Evolutionary conservation across 2,888 invertebrate species (phyloP).

Genomic region (Ophion costatus): DNA sequence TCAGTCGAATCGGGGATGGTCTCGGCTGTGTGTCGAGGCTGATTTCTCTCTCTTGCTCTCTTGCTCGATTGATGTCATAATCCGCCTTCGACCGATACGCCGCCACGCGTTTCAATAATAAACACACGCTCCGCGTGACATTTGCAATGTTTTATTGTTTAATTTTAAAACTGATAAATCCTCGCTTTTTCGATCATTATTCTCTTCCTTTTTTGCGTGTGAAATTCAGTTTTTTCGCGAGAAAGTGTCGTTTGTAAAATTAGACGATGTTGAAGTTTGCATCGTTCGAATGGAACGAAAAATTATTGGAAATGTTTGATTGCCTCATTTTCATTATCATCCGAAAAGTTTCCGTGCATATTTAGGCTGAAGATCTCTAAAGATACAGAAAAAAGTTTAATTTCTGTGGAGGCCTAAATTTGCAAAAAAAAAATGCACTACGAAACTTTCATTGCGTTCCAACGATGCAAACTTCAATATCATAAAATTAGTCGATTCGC

Average conservation of each 20-base stretch:
- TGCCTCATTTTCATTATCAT: too few relatives aligned
- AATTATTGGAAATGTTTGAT: too few relatives aligned
- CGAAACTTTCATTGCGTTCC: too few relatives aligned
- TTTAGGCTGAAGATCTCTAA: too few relatives aligned
- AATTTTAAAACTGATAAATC: background rate
- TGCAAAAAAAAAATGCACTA: too few relatives aligned
- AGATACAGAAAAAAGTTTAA: too few relatives aligned
- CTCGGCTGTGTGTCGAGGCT: constrained; percentile 52
- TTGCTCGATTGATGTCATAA: constrained; percentile 35
- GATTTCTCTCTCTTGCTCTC: constrained; percentile 1
- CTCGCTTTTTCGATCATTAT: background rate
- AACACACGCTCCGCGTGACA: constrained; percentile 15
- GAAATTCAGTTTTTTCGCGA: background rate
- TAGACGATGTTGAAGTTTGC: too few relatives aligned
- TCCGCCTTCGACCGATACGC: constrained; percentile 37
- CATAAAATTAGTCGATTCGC: background rate
- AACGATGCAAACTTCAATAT: too few relatives aligned
- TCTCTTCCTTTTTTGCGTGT: background rate
- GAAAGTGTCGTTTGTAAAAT: background rate
- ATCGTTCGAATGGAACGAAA: too few relatives aligned
- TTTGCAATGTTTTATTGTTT: constrained; percentile 11
- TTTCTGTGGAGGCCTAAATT: too few relatives aligned
- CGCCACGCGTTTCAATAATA: constrained; percentile 47
- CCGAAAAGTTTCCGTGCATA: too few relatives aligned
- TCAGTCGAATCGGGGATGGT: constrained; percentile 5